Base-by-base conservation (phyloP, 2,113 vertebrate species). In the Irena cyanogastra region DNA sequence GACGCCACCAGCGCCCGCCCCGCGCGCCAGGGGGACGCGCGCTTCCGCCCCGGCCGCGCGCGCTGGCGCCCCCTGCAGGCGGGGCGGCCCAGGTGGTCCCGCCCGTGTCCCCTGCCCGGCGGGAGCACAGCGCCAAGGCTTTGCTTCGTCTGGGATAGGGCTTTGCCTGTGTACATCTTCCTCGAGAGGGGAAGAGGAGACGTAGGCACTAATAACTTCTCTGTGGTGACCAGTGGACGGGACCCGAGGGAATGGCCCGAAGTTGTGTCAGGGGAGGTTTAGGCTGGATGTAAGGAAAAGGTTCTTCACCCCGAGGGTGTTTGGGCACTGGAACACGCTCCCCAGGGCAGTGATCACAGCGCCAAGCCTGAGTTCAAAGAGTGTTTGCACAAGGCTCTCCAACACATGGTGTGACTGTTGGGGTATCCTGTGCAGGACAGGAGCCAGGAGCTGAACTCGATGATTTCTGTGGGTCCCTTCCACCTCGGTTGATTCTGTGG, bases 91-190 rank as follows among this genome's bases (percentile, higher is more conserved):
- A 20, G 17, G 31, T 19, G 7, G 5, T 11, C 13, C 42, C n/a
- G 17, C 3, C 9, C 17, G 14, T 5, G 17, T 6, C 6, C 28
- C 7, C 15, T 1, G n/a, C 10, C 15, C 30, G 13, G 50, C 6
- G 52, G 70, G 70, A 57, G 5, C 13, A 0, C 41, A 0, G 19
- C 19, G 23, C 23, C 14, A 0, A 2, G 28, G 3, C 14, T 3
- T 5, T n/a, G 57, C 69, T 47, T 6, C 28, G 5, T 6, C 8
- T 4, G 50, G 11, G 41, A 20, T 5, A 5, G 3, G 9, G 17
- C 37, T 44, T 2, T 23, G 3, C 41, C 28, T 11, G 70, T 0
- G 31, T 1, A 2, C 42, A 1, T 4, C 33, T 18, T 12, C 33
- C 23, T 28, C 28, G 4, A 6, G 19, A n/a, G 33, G 23, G 54